Base-by-base conservation (phyloP, 2,888 invertebrate species). In the Adineta ricciae region DNA sequence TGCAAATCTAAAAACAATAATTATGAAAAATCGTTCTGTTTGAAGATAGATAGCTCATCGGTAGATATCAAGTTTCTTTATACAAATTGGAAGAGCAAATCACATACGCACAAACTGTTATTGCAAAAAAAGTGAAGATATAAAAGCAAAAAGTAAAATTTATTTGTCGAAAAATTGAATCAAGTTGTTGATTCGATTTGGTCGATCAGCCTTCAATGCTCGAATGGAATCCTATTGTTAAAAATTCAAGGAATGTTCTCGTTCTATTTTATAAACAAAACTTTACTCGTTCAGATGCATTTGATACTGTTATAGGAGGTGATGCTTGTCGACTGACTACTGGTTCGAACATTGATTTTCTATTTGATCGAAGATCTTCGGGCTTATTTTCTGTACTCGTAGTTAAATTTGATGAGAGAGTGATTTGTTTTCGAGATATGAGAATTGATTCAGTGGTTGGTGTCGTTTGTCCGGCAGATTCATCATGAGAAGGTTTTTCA, bases 91-190 rank as follows among this genome's bases (percentile, higher is more conserved):
- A 64, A 16, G 11, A 64, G 14, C 27, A 4, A n/a, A 54, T 11
- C 2, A 54, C 2, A 54, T n/a, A 54, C 4, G 21, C 54, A 54
- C 50, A 50, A 24, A 54, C 54, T 3, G n/a, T 54, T n/a, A 54
- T 54, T 1, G 24, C 9, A 2, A 4, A 8, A 54, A n/a, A 5
- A 1, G 8, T 24, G 27, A 56, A 0, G 27, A 11, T 1, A 56
- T 11, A 27, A 46, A 46, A 46, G 11, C 46, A 46, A 46, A 46
- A 46, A 46, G 32, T 32, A 14, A 64, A n/a, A 64, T 32, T 64
- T 73, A 73, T 73, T 73, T 73, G 14, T 73, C 73, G 11, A 73
- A 73, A 38, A 73, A 19, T 38, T 73, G 73, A 73, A 73, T 73
- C 38, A 73, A 8, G 24, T 73, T 73, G 7, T 73, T 73, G 24